Evolutionary conservation across 2,888 invertebrate species (phyloP).

Genomic region (Lymantria monacha): DNA sequence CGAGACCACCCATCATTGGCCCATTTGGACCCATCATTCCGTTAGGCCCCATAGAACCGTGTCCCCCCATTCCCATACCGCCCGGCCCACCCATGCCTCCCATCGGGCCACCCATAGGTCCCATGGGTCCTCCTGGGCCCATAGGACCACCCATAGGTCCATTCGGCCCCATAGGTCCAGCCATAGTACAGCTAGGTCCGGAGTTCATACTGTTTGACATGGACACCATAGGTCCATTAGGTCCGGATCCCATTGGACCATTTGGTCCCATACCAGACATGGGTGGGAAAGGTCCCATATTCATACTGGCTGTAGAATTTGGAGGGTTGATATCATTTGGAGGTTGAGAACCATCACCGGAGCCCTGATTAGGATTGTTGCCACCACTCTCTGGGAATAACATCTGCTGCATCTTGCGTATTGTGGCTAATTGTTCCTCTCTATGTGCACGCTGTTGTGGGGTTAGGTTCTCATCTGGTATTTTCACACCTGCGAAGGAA

Average conservation of each 20-base stretch:
- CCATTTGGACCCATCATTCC: constrained; percentile 79
- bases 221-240: constrained; percentile 73
- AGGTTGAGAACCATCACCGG: constrained; percentile 56
- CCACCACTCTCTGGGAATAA: constrained; percentile 90
- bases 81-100: constrained; percentile 57
- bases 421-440: constrained; percentile 94
- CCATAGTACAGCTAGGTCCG: constrained; percentile 74
- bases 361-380: constrained; percentile 55
- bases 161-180: constrained; percentile 67
- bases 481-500: constrained; percentile 86
- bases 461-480: constrained; percentile 97
- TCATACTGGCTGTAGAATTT: constrained; percentile 65
- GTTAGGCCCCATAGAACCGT: constrained; percentile 67
- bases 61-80: constrained; percentile 61
- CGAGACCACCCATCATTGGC: constrained; percentile 73
- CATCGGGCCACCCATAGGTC: constrained; percentile 66
- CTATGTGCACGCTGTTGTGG: constrained; percentile 97
- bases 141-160: constrained; percentile 55
- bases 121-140: constrained; percentile 66
- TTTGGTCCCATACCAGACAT: constrained; percentile 68
- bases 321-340: constrained; percentile 68
- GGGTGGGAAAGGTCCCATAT: constrained; percentile 66
- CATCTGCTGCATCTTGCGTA: constrained; percentile 96
- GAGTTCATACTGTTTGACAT: constrained; percentile 73
- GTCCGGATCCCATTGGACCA: constrained; percentile 70